These are phyloP conservation scores for Ceratothoa steindachneri DNA, from an alignment of 2,888 invertebrate genomes.

Conservation along the genomic window DNA sequence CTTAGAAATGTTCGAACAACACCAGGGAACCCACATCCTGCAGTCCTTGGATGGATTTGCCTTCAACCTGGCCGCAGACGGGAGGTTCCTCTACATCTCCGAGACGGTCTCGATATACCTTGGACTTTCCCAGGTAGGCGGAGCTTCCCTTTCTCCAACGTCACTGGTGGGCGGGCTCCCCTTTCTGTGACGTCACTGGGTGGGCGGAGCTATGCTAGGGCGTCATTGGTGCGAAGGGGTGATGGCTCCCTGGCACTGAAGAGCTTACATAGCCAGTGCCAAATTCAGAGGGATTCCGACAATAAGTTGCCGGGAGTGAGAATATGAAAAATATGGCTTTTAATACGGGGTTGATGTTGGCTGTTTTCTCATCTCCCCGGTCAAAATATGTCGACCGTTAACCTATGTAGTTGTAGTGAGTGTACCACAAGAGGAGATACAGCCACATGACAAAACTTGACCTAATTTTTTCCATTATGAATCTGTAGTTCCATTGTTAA, in stretches of 20 bases:
- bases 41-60: slow-evolving; percentile 98
- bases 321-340: neutral
- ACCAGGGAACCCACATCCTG: slow-evolving; percentile 94
- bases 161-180: neutral
- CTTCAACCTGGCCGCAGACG: slow-evolving; percentile 89
- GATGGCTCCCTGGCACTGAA: neutral
- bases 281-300: neutral
- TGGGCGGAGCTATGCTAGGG: neutral
- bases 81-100: slow-evolving; percentile 97
- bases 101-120: slow-evolving; percentile 99
- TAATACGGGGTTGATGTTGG: too few relatives aligned
- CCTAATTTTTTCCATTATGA: too few relatives aligned
- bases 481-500: too few relatives aligned
- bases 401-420: too few relatives aligned
- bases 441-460: too few relatives aligned
- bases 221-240: too few relatives aligned
- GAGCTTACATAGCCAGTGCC: neutral
- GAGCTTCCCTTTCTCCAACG: slow-evolving; percentile 20
- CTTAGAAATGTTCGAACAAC: slow-evolving; percentile 88
- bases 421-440: too few relatives aligned
- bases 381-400: too few relatives aligned
- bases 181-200: neutral
- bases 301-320: neutral
- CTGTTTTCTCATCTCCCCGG: too few relatives aligned
- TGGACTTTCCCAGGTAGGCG: slow-evolving; percentile 93